phyloP scores from a whole-genome alignment of 2,888 invertebrate genomes.

The Rhopalosiphum nymphaeae region DNA sequence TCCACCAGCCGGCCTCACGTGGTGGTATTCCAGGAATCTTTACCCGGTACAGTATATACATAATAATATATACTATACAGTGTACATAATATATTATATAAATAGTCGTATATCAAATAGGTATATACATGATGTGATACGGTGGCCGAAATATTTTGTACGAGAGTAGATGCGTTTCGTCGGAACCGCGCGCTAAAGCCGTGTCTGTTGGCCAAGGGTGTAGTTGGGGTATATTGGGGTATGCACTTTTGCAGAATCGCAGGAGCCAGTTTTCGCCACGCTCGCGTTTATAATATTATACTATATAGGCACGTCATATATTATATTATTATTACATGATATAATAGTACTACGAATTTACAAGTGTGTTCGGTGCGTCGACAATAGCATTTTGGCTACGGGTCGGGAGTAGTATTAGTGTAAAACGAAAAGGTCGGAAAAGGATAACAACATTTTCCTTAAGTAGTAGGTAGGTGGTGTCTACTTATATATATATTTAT shows the following conservation, averaged over 20 bases:
- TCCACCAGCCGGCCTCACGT: neutral
- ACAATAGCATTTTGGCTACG: conserved; percentile 30
- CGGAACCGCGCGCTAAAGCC: neutral
- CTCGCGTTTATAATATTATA: neutral
- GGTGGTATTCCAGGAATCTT: neutral
- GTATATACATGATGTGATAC: neutral
- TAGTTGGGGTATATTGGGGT: neutral
- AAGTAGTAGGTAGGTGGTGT: conserved; percentile 11
- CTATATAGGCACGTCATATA: neutral
- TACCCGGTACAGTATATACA: neutral
- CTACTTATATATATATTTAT: neutral
- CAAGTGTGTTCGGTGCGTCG: neutral
- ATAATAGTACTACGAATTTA: conserved; percentile 16
- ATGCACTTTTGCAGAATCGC: neutral
- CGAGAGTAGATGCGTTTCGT: neutral
- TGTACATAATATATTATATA: neutral
- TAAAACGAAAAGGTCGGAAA: conserved; percentile 38
- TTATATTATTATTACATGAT: neutral
- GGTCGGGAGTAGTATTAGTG: conserved; percentile 27
- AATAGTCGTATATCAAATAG: neutral
- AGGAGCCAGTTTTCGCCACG: neutral
- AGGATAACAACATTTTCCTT: conserved; percentile 31
- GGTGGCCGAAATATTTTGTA: neutral
- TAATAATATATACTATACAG: neutral
- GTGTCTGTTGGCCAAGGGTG: neutral